Evolutionary conservation across 2,888 invertebrate species (phyloP).

Genomic region (Proisotoma minuta): DNA sequence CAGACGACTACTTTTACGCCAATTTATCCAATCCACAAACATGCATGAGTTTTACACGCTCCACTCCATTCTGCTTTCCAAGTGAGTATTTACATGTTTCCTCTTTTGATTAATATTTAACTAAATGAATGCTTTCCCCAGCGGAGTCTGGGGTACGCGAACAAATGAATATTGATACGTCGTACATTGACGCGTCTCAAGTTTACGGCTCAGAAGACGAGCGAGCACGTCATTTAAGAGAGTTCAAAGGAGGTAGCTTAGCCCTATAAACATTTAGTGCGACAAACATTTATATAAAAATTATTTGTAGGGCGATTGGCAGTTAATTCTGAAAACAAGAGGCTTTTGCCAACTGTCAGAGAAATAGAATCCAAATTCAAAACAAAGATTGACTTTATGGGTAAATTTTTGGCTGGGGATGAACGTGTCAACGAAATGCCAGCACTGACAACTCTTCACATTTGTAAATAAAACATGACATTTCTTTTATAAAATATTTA

Average conservation of each 20-base stretch:
- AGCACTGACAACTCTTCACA: constrained; percentile 43
- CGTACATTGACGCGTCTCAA: constrained; percentile 44
- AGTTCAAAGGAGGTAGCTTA: constrained; percentile 20
- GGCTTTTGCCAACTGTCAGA: constrained; percentile 39
- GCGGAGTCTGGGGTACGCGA: constrained; percentile 41
- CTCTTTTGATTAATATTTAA: background rate
- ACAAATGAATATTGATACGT: constrained; percentile 45
- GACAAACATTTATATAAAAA: too few species aligned
- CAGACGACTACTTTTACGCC: constrained; percentile 40
- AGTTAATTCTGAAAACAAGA: constrained; percentile 21
- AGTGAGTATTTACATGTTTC: too few species aligned
- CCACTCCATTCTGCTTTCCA: constrained; percentile 46
- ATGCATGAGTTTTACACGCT: constrained; percentile 46
- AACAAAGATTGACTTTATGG: constrained; percentile 42
- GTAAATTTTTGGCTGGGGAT: constrained; percentile 45
- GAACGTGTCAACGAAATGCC: constrained; percentile 47
- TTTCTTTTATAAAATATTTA: background rate
- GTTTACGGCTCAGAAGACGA: constrained; percentile 45
- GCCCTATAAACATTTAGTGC: too few species aligned
- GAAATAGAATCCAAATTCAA: constrained; percentile 32
- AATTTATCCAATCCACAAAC: constrained; percentile 30
- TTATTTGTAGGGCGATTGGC: constrained; percentile 31
- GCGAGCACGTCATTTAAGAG: constrained; percentile 37
- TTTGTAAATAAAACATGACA: constrained; percentile 19
- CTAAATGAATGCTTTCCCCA: constrained; percentile 2